phyloP scores from a whole-genome alignment of 2,113 vertebrate species.

The Neolamprologus fasciatus region DNA sequence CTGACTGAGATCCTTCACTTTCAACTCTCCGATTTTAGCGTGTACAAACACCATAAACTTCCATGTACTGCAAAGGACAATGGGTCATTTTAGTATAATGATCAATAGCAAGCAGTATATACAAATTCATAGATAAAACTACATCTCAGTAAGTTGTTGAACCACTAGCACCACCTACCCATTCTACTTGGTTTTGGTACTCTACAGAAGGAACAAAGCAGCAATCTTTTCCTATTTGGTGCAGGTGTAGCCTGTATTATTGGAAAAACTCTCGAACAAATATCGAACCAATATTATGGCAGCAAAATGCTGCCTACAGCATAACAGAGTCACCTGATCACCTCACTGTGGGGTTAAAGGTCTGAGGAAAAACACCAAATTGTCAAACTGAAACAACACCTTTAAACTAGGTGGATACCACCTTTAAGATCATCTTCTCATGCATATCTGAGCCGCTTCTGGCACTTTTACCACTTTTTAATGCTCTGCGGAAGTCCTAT shows the following conservation, averaged over 20 bases:
- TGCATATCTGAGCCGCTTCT: background rate
- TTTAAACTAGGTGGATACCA: background rate
- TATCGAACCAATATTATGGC: background rate
- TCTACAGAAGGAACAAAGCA: background rate
- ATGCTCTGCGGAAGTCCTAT: background rate
- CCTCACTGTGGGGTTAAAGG: background rate
- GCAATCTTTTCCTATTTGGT: background rate
- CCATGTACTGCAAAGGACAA: slow-evolving; percentile 68
- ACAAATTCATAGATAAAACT: background rate
- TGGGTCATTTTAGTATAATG: background rate
- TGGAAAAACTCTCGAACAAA: background rate
- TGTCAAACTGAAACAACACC: background rate
- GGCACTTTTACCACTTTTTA: background rate
- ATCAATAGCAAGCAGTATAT: background rate
- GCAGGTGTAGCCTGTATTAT: background rate
- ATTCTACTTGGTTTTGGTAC: background rate
- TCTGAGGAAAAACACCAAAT: background rate
- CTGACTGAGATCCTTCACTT: slow-evolving; percentile 83
- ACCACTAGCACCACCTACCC: background rate
- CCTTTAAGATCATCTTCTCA: background rate
- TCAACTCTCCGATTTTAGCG: slow-evolving; percentile 79
- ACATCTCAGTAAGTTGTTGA: background rate
- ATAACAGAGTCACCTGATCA: background rate
- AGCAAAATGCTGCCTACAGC: background rate
- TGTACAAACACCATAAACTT: slow-evolving; percentile 85